Evolutionary conservation across 2,797 vertebrate species (phyloP), one percentile per base, ranked within the genome.

Genomic region (Hippoglossus hippoglossus): DNA sequence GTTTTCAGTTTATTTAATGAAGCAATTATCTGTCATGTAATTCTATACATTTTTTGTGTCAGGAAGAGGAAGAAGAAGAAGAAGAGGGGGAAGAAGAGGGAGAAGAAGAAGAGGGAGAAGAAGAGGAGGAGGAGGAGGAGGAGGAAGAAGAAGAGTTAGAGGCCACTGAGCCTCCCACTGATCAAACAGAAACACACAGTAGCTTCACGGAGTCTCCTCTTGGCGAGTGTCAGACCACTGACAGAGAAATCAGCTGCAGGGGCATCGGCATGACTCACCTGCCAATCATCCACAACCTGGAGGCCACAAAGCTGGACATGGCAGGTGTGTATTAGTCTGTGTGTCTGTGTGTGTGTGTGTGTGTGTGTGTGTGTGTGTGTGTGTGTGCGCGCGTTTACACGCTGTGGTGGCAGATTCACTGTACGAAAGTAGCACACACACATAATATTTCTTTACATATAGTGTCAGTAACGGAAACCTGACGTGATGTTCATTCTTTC

Each of bases 241-340:
- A 91, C 46, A 77, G 52, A 16, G 87, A 89, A 67, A 91, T 96
- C 19, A 93, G 79, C 69, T 96, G 95, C 83, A 81, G 87, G 58
- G 92, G 89, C 5, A 15, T 91, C 19, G 92, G 89, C 65, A 82
- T 96, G 85, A 93, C 91, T 73, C 83, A 87, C 1, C 69, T 96
- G 72, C 95, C 95, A 5, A 56, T 83, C 84, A 91, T 96, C 78
- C 88, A 70, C 6, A 91, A 95, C 86, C 78, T 71, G 18, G 82
- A 79, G 52, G 89, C 94, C 81, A 94, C 91, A 22, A 92, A 82
- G 8, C 88, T 96, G 79, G 93, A 95, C 63, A 77, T 96, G 81
- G 88, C 94, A 91, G 95, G 96, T 96, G 54, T 77, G 80, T 83
- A 70, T 75, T 13, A 58, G 2, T 73, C 8, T 53, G 12, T 59